A percentile compares a stretch with the other conserved stretches of the same genome.
Evolutionary conservation across 1,140 invertebrate genomes (phyloP).

Genomic region (Pissodes strobi): DNA sequence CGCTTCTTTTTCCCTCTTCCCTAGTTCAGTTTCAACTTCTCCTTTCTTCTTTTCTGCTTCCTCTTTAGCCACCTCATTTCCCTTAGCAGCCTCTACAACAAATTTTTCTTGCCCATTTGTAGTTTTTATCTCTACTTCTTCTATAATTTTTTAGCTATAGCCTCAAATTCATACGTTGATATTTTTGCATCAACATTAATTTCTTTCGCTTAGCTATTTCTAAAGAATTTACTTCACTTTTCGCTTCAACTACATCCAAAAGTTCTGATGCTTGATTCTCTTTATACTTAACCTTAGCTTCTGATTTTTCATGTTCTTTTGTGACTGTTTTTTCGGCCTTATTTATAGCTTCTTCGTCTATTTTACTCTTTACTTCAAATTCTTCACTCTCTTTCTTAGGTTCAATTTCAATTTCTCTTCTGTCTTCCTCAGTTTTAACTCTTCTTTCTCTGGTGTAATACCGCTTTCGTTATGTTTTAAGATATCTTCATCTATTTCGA

Average conservation of each 20-base stretch:
- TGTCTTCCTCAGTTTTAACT: slow-evolving; percentile 37
- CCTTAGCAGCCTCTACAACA: slow-evolving; percentile 10
- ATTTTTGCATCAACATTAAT: no score
- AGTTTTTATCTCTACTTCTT: slow-evolving; percentile 9
- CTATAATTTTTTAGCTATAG: slow-evolving; percentile 18
- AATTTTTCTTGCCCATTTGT: slow-evolving; percentile 13
- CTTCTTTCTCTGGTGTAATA: slow-evolving; percentile 31
- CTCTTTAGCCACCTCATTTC: slow-evolving; percentile 23
- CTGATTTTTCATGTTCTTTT: no score
- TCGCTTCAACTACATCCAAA: no score
- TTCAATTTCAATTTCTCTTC: slow-evolving; percentile 35
- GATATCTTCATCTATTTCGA: no score
- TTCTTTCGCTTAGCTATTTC: slow-evolving; percentile 1
- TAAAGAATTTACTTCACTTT: no score
- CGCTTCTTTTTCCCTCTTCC: slow-evolving; percentile 34
- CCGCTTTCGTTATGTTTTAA: no score
- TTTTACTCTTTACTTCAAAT: background rate
- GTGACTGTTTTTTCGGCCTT: no score
- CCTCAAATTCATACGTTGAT: background rate
- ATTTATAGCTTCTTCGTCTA: no score
- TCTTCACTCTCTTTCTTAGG: slow-evolving; percentile 1
- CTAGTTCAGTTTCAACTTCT: slow-evolving; percentile 26
- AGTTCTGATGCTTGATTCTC: no score
- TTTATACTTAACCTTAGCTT: no score
- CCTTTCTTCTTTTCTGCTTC: no score